Evolutionary conservation across 2,113 vertebrate genomes (phyloP).

Genomic region (Xenotilapia flavipinnis): DNA sequence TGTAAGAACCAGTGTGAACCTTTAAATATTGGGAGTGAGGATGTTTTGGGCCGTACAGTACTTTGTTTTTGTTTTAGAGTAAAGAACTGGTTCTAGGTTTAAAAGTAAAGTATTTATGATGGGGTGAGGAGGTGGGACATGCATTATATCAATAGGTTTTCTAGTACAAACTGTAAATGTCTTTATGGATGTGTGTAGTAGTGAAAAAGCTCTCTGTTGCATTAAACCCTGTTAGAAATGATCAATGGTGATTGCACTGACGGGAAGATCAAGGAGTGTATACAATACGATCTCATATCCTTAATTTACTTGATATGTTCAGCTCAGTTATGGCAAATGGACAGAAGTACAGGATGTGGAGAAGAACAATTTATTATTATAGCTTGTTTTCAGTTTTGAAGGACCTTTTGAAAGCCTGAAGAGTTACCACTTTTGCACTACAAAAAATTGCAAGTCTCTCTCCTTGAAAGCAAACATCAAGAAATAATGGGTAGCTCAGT

Average conservation of each 20-base stretch:
- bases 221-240: constrained; percentile 20
- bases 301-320: background rate
- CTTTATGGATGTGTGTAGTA: background rate
- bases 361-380: background rate
- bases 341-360: background rate
- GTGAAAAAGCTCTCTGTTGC: background rate
- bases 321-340: background rate
- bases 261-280: background rate
- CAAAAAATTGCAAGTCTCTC: background rate
- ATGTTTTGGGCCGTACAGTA: background rate
- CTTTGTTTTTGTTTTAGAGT: too few species aligned
- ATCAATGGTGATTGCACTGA: constrained; percentile 22
- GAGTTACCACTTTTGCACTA: background rate
- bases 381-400: background rate
- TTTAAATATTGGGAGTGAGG: background rate
- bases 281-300: background rate
- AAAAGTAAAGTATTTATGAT: background rate
- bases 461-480: background rate
- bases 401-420: background rate
- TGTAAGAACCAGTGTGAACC: background rate
- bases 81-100: background rate
- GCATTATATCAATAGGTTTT: background rate
- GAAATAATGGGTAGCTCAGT: background rate
- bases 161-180: background rate
- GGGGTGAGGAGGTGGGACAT: background rate